phyloP scores from a whole-genome alignment of 2,888 invertebrate genomes.

The Dryocosmus kuriphilus region DNA sequence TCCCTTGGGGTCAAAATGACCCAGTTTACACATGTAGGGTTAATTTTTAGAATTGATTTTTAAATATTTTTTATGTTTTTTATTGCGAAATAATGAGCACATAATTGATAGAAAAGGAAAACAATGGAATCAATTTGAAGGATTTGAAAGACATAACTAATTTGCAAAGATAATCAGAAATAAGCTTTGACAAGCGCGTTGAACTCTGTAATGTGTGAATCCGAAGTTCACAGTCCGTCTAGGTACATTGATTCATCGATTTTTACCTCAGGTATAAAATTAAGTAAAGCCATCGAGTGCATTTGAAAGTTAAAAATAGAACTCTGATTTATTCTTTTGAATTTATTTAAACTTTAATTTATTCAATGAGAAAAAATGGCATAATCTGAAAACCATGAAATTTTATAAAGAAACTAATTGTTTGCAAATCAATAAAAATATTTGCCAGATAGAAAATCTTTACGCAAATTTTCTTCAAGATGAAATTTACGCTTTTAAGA shows the following conservation, averaged over 20 bases:
- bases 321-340: not conserved
- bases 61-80: not conserved
- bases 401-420: too few species aligned
- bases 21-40: too few species aligned
- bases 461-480: too few species aligned
- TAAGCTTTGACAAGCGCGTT: not conserved
- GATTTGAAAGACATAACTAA: not conserved
- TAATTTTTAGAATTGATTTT: not conserved
- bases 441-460: too few species aligned
- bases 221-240: slow-evolving; percentile 35
- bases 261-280: slow-evolving; percentile 11
- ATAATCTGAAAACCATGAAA: not conserved
- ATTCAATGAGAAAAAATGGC: not conserved
- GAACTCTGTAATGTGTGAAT: slow-evolving; percentile 16
- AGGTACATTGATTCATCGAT: slow-evolving; percentile 32
- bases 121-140: not conserved
- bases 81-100: not conserved
- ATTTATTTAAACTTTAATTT: not conserved
- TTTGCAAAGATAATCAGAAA: slow-evolving; percentile 13
- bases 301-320: not conserved
- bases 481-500: not conserved
- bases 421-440: too few species aligned
- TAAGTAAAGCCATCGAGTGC: not conserved
- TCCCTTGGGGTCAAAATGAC: too few species aligned
- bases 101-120: not conserved